These are phyloP conservation scores for Vanessa atalanta DNA, from an alignment of 1,140 invertebrate species.

Conservation along the genomic window DNA sequence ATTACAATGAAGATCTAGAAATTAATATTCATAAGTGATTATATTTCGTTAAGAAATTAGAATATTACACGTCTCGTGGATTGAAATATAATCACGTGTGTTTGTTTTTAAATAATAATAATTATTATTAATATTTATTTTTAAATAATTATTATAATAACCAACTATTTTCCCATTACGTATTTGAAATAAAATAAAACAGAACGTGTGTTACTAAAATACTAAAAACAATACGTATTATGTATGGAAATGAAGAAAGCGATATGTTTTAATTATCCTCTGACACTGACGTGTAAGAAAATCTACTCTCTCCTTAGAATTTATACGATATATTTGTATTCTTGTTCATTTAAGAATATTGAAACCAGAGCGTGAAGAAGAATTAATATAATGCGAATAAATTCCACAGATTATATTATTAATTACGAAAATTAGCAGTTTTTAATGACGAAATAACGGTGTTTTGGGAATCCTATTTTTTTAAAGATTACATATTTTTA, in stretches of 20 bases:
- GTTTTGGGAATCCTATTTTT: neutral
- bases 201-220: neutral
- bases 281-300: neutral
- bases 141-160: no score
- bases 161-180: no score
- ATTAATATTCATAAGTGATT: no score
- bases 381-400: constrained; percentile 13
- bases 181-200: neutral
- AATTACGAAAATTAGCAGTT: constrained; percentile 11
- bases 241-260: no score
- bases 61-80: no score
- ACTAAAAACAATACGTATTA: no score
- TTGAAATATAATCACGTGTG: no score
- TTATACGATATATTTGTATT: constrained; percentile 3
- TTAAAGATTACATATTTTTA: neutral
- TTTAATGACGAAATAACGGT: constrained; percentile 1
- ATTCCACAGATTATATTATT: constrained; percentile 6
- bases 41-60: no score
- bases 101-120: no score
- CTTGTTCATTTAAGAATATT: constrained; percentile 17
- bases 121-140: no score
- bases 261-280: no score
- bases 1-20: no score
- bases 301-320: constrained; percentile 1
- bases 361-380: constrained; percentile 30